phyloP scores from a whole-genome alignment of 23 tunicate genomes.

The Ciona savignyi region DNA sequence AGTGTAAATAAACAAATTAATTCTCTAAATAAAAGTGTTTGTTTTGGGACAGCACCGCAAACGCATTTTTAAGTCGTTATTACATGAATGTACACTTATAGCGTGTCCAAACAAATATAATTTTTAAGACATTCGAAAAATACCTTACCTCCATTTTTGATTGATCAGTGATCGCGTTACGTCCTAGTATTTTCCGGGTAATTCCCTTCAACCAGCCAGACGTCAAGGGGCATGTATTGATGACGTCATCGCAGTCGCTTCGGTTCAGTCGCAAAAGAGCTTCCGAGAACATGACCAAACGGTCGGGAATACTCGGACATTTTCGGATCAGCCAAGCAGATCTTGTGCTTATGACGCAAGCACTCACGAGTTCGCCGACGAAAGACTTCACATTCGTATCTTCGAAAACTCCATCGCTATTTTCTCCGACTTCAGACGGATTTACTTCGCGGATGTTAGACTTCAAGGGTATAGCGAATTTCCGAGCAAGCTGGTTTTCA shows the following conservation, averaged over 20 bases:
- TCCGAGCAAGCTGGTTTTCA: neutral
- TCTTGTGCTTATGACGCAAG: conserved; percentile 38
- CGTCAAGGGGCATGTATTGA: conserved; percentile 19
- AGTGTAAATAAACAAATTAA: no score
- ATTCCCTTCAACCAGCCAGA: conserved; percentile 4
- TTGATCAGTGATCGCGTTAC: no score
- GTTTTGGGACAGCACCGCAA: no score
- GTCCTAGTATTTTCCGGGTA: neutral
- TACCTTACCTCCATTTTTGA: no score
- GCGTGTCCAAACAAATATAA: no score
- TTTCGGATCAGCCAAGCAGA: conserved; percentile 53
- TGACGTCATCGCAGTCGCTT: conserved; percentile 16
- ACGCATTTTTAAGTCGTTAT: no score
- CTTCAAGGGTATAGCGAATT: no score
- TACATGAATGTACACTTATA: no score
- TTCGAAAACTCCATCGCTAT: neutral
- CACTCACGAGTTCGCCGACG: conserved; percentile 24
- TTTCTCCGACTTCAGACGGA: neutral
- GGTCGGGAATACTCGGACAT: conserved; percentile 19
- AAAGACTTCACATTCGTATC: neutral
- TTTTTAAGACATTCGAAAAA: no score
- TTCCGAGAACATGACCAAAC: conserved; percentile 8
- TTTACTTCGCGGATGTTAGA: neutral
- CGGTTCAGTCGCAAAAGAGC: conserved; percentile 5
- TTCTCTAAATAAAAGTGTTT: no score